Base-by-base conservation (phyloP, 2,888 invertebrate species). In the Eupithecia inturbata region DNA sequence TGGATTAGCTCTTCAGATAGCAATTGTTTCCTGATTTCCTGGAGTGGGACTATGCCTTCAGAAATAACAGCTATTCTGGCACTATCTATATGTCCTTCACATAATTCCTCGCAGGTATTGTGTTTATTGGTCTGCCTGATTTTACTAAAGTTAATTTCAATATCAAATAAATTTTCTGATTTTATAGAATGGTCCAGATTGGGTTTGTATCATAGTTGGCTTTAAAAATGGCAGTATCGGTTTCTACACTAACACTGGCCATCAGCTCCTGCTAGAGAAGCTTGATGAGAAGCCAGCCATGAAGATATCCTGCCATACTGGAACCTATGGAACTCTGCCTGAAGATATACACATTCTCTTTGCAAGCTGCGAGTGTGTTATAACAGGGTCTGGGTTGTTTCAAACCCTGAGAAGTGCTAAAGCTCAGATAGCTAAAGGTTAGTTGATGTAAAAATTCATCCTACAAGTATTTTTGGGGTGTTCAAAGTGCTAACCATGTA, bases 151-250 rank as follows among this genome's bases (percentile, higher is more conserved):
- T n/a, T n/a, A 10, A n/a, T 36, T 60, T 10, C 22, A 26, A 26
- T 14, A 57, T 26, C 26, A 26, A 31, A 28, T 31, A 9, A 16
- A 31, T 16, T 62, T 7, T 31, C 9, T 19, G 71, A 68, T 68
- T 88, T 57, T 88, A 67, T 88, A 96, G 95, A 95, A 96, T 85
- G 96, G 96, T 9, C 96, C 98, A 36, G 99, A 99, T 88, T 99
- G 99, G 99, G 98, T 98, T 19, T 98, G 98, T 87, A 95, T 99
- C 76, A 96, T 97, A 76, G 95, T 98, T 73, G 99, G 99, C 19
- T 97, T 97, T 84, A 96, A 96, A 82, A 97, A 97, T 80, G 99
- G 99, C 26, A 96, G 95, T 92, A 95, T 99, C 16, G 95, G 97
- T 77, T 98, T 99, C 91, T 99, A 98, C 87, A 98, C 98, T 1